phyloP scores from a whole-genome alignment of 2,888 invertebrate genomes.

The Spicauda simplicius region DNA sequence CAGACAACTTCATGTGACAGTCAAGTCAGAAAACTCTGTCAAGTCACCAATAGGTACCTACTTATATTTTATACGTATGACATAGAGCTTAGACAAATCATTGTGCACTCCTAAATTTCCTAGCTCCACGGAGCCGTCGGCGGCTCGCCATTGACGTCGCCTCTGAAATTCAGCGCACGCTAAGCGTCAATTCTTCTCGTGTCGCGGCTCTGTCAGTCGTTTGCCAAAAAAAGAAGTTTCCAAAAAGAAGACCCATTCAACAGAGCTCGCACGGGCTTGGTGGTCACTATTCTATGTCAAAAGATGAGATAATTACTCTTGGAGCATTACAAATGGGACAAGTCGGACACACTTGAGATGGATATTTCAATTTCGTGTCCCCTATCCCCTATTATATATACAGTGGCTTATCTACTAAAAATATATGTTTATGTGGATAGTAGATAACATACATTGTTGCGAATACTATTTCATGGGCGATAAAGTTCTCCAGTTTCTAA shows the following conservation, averaged over 20 bases:
- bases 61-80: no score
- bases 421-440: no score
- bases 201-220: slow-evolving; percentile 25
- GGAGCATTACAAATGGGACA: not conserved
- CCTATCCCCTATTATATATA: no score
- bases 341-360: not conserved
- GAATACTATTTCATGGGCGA: no score
- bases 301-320: slow-evolving; percentile 15
- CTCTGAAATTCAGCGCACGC: slow-evolving; percentile 33
- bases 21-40: no score
- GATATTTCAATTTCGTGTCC: not conserved
- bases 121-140: slow-evolving; percentile 17
- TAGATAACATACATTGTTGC: no score
- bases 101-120: slow-evolving; percentile 15
- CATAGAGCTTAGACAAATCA: not conserved
- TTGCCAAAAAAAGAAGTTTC: slow-evolving; percentile 18
- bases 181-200: slow-evolving; percentile 33
- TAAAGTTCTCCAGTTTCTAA: no score
- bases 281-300: slow-evolving; percentile 25
- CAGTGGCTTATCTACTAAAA: not conserved
- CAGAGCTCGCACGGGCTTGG: slow-evolving; percentile 11
- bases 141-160: slow-evolving; percentile 22
- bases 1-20: no score
- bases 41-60: no score
- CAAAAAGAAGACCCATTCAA: slow-evolving; percentile 6